A percentile compares a stretch with the other conserved stretches of the same genome.
Evolutionary conservation across 2,797 vertebrate genomes (phyloP).

Genomic region (Lacerta agilis): DNA sequence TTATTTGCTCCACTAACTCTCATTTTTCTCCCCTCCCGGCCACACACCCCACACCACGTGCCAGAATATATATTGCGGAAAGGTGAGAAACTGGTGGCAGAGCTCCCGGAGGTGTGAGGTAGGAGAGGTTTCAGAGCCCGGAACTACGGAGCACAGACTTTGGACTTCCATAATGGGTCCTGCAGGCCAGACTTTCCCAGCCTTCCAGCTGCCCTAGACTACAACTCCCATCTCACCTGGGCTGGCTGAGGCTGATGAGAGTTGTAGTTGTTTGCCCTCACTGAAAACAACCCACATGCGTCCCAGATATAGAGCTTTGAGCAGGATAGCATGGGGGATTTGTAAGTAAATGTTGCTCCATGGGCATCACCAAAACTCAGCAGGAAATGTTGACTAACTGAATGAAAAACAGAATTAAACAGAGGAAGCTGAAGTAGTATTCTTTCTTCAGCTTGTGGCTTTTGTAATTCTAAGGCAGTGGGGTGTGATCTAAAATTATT

Average conservation of each 20-base stretch:
- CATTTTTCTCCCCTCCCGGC: conserved; percentile 61
- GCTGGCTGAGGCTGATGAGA: too few relatives aligned
- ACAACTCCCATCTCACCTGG: too few relatives aligned
- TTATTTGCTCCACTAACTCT: conserved; percentile 66
- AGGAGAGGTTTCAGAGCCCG: conserved; percentile 64
- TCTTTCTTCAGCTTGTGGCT: background rate
- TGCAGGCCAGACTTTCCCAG: background rate
- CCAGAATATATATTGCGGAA: conserved; percentile 64
- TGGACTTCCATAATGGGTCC: too few relatives aligned
- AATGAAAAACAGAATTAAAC: accelerated
- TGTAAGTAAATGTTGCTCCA: conserved; percentile 22
- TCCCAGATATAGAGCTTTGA: background rate
- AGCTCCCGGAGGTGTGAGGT: conserved; percentile 66
- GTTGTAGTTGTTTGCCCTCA: background rate
- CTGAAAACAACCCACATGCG: background rate
- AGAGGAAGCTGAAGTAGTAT: background rate
- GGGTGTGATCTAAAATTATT: background rate
- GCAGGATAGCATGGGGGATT: background rate
- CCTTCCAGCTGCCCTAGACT: too few relatives aligned
- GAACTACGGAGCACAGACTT: background rate
- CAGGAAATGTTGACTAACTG: background rate
- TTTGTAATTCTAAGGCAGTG: conserved; percentile 7
- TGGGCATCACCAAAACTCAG: background rate
- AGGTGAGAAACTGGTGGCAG: conserved; percentile 67
- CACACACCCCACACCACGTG: conserved; percentile 59